phyloP scores from a whole-genome alignment of 2,888 invertebrate species.

The Aproaerema taeniolella region DNA sequence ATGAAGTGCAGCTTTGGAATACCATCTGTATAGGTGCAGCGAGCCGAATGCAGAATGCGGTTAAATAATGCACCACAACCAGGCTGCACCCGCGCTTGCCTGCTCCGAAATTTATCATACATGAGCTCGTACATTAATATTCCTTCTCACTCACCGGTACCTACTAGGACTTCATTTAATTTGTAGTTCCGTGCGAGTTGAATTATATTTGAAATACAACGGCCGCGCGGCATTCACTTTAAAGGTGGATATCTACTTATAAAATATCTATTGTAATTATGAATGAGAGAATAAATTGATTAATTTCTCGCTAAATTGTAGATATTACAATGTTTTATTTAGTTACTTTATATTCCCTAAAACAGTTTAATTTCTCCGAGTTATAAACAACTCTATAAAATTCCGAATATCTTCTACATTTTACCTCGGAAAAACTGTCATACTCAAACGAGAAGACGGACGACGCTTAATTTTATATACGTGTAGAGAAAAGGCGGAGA shows the following conservation, averaged over 20 bases:
- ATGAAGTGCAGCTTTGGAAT: constrained; percentile 12
- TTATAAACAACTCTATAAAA: too few species aligned
- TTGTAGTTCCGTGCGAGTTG: constrained; percentile 13
- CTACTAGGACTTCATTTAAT: constrained; percentile 11
- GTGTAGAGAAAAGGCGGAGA: constrained; percentile 9
- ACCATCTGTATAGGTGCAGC: constrained; percentile 11
- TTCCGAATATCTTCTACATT: background rate
- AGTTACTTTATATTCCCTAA: too few species aligned
- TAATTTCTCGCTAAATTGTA: too few species aligned
- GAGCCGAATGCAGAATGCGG: constrained; percentile 29
- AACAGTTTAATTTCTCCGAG: too few species aligned
- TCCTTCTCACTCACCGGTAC: constrained; percentile 9
- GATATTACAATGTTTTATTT: too few species aligned
- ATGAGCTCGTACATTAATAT: constrained; percentile 19
- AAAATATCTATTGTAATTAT: too few species aligned
- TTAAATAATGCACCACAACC: constrained; percentile 40
- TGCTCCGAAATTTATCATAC: constrained; percentile 32
- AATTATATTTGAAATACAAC: too few species aligned
- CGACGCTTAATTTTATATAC: constrained; percentile 9
- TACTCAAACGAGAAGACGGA: background rate
- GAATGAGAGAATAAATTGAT: too few species aligned
- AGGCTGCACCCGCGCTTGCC: constrained; percentile 21
- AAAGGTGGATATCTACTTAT: too few species aligned
- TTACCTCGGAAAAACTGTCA: background rate
- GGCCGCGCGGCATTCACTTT: too few species aligned